These are phyloP conservation scores for Pachyramphus minor DNA, from an alignment of 2,113 vertebrate species.

Conservation along the genomic window DNA sequence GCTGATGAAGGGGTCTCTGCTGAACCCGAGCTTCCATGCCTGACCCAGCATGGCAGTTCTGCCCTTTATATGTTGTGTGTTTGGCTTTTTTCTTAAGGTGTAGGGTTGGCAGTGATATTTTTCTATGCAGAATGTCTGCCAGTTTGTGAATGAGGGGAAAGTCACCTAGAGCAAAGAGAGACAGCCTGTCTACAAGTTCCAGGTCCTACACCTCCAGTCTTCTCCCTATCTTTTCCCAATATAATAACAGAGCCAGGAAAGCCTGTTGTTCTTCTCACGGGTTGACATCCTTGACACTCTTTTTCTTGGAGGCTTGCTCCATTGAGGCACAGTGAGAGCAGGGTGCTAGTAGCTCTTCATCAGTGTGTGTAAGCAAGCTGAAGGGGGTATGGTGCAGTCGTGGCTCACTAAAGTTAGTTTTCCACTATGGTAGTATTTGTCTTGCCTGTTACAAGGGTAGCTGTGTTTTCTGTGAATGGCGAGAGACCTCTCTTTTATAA, in stretches of 20 bases:
- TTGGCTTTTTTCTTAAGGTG: too few species aligned
- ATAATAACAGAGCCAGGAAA: background rate
- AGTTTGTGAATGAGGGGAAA: background rate
- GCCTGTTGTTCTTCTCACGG: background rate
- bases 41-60: background rate
- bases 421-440: background rate
- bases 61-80: background rate
- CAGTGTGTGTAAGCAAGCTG: background rate
- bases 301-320: background rate
- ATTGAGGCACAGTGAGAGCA: background rate
- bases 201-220: accelerated
- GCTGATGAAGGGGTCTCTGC: background rate
- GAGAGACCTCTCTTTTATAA: background rate
- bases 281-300: background rate
- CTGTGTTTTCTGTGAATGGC: background rate
- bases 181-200: background rate
- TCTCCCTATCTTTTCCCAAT: background rate
- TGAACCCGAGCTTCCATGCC: background rate
- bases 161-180: background rate
- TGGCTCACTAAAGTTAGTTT: background rate
- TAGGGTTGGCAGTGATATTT: background rate
- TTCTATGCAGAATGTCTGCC: background rate
- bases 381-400: background rate
- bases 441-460: background rate
- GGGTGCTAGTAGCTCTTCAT: background rate